Conservation (phyloP, 2,113 vertebrate species). For the Sarotherodon lohbergeri region DNA sequence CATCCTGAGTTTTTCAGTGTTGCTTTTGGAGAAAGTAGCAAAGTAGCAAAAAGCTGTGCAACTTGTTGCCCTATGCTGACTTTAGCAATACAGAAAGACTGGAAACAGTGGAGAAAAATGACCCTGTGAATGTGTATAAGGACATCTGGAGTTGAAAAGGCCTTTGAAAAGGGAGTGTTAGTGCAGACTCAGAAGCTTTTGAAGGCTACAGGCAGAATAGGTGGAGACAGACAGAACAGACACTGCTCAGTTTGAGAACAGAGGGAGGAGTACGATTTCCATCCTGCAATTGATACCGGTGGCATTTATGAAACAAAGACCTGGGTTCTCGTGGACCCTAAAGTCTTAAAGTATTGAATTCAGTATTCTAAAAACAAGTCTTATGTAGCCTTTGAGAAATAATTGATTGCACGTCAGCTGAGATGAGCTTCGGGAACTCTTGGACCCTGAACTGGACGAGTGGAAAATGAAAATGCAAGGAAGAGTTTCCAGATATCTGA, state of each 20-base stretch:
- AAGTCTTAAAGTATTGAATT: not conserved
- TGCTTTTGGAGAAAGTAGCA: not conserved
- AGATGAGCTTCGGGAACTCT: not conserved
- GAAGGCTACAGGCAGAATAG: not conserved
- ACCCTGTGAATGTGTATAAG: not conserved
- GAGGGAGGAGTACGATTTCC: not conserved
- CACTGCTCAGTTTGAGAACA: not conserved
- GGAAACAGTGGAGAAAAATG: accelerated
- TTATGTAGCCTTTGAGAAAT: not conserved
- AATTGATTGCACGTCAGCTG: not conserved
- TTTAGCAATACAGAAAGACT: not conserved
- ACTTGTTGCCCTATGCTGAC: not conserved
- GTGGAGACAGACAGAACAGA: not conserved
- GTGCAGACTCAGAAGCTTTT: not conserved
- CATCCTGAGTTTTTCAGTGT: not conserved
- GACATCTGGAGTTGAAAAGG: not conserved
- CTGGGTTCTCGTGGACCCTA: not conserved
- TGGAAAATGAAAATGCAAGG: not conserved
- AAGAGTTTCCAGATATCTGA: no score
- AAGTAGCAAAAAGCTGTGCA: not conserved
- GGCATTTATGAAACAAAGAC: not conserved
- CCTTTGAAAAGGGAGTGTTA: not conserved
- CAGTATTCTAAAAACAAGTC: not conserved
- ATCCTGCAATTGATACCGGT: not conserved
- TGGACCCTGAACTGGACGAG: not conserved